Base-by-base conservation (phyloP, 2,113 vertebrate genomes). In the Odocoileus virginianus region DNA sequence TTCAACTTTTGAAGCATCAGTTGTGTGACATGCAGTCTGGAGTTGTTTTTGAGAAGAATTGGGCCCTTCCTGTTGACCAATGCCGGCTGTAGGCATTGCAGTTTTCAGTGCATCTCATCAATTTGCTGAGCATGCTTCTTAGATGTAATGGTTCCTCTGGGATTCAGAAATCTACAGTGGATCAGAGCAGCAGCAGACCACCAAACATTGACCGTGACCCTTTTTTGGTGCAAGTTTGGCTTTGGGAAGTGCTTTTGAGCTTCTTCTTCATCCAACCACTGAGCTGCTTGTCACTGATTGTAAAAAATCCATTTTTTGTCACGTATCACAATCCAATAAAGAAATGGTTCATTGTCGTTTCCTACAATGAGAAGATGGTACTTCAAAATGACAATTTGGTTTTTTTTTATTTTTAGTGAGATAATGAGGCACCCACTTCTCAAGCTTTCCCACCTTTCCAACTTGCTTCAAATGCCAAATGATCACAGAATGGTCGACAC, bases 101-200 rank as follows among this genome's bases (percentile, higher is more conserved):
- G n/a, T 40, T 11, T 40, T 40, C 19, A 71, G 19, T 6, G 19
- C 10, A 23, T 40, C 67, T 40, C n/a, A 23, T 23, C 0, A 0
- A 71, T 23, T 40, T 71, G 67, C n/a, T 71, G 67, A 12, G 67
- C 19, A 71, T 40, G 6, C n/a, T 71, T 40, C 67, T 71, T 23
- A 71, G 67, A 71, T 12, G 19, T 23, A 40, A 71, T 6, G 10
- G n/a, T 23, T 71, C 40, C 67, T 40, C n/a, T 40, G 67, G 67
- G n/a, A 71, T 25, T 43, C 11, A 14, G 71, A 76, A 27, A 76
- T 13, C 71, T 76, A 23, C 27, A 76, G 12, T 43, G 36, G 36
- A 76, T 76, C 12, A 74, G 21, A 74, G n/a, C 5, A 2, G 36
- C 36, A 76, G 71, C 23, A 76, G 36, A 43, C 36, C 23, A 76